These are phyloP conservation scores for Drosophila parvula DNA, from an alignment of 1,140 invertebrate genomes.

Conservation along the genomic window DNA sequence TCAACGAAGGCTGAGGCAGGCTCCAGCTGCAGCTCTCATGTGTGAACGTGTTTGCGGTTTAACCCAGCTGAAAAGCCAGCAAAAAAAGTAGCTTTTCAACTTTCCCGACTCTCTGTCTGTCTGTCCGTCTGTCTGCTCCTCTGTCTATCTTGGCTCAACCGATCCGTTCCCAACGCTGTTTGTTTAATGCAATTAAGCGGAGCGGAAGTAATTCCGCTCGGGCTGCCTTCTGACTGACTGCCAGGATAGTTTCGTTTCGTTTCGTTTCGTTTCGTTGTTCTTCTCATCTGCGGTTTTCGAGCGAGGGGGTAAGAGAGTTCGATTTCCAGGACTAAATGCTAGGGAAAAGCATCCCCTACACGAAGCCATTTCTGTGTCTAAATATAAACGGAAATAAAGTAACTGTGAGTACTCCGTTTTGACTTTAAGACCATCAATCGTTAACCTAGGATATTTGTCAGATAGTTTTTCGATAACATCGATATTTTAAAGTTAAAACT, in stretches of 20 bases:
- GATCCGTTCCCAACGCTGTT: constrained; percentile 44
- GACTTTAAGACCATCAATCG: neutral
- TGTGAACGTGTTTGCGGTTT: constrained; percentile 79
- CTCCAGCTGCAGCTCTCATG: constrained; percentile 61
- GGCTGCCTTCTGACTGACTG: constrained; percentile 54
- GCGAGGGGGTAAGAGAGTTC: neutral
- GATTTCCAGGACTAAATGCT: constrained; percentile 12
- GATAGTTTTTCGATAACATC: too few relatives aligned
- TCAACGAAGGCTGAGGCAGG: neutral
- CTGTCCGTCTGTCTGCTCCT: constrained; percentile 20
- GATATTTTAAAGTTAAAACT: too few relatives aligned
- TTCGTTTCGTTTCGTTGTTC: constrained; percentile 18
- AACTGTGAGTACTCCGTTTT: neutral
- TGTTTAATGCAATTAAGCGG: constrained; percentile 79
- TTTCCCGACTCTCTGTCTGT: constrained; percentile 15
- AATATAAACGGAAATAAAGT: neutral
- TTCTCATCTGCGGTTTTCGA: constrained; percentile 23
- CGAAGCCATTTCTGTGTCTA: neutral
- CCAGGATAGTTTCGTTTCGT: constrained; percentile 29
- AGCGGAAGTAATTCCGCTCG: constrained; percentile 68
- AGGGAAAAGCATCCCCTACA: neutral
- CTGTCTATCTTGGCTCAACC: constrained; percentile 31
- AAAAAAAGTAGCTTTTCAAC: constrained; percentile 35
- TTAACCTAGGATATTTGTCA: neutral
- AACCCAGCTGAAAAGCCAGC: constrained; percentile 39